Evolutionary conservation across 2,113 vertebrate genomes (phyloP).

Genomic region (Rhinichthys klamathensis): DNA sequence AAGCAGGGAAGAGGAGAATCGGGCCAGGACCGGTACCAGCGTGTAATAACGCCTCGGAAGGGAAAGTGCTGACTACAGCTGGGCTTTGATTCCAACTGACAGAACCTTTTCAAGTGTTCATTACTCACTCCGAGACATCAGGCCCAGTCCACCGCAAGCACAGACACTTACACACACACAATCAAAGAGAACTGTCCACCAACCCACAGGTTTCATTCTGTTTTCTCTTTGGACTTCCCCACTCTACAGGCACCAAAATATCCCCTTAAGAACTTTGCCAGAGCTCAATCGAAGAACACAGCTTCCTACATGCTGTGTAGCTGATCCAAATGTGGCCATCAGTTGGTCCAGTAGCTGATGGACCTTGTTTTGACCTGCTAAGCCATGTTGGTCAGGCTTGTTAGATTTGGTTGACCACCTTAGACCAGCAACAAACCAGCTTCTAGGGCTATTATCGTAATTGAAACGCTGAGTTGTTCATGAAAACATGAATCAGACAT

Average conservation of each 20-base stretch:
- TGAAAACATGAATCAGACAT: background rate
- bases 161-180: constrained; percentile 48
- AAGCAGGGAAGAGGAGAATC: constrained; percentile 68
- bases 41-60: constrained; percentile 82
- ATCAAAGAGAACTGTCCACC: constrained; percentile 37
- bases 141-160: constrained; percentile 71
- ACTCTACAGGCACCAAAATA: background rate
- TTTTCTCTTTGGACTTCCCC: background rate
- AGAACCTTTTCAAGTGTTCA: constrained; percentile 87
- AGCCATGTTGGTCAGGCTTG: background rate
- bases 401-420: background rate
- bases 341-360: background rate
- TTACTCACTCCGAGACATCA: constrained; percentile 87
- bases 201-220: constrained; percentile 39
- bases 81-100: constrained; percentile 87
- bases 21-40: constrained; percentile 62
- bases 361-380: background rate
- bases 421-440: background rate
- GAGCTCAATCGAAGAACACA: background rate
- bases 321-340: background rate
- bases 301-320: background rate
- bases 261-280: background rate
- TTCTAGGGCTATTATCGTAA: background rate
- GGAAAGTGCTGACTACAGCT: constrained; percentile 84
- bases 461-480: background rate